phyloP scores from a whole-genome alignment of 2,113 vertebrate species.

The Pterocles gutturalis region DNA sequence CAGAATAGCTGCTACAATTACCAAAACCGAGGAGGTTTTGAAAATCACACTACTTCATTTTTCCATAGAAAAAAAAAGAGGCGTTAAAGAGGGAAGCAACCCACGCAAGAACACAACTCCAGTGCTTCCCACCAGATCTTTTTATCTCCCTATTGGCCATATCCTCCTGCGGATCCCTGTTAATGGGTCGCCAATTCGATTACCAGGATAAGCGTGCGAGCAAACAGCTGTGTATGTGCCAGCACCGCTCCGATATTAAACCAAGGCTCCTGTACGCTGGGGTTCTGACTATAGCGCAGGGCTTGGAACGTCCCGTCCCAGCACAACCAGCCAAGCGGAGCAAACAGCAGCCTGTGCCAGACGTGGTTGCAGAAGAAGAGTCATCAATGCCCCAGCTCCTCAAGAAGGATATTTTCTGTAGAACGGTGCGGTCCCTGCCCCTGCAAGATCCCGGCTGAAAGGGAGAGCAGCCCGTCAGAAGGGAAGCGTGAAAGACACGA shows the following conservation, averaged over 20 bases:
- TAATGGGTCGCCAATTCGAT: no score
- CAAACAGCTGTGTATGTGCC: no score
- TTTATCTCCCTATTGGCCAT: no score
- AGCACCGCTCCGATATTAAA: no score
- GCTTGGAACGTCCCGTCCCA: fast-evolving
- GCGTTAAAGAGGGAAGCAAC: background rate
- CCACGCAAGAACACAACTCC: background rate
- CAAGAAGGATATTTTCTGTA: background rate
- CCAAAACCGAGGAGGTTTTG: background rate
- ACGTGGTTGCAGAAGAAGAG: background rate
- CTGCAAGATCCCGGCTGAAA: background rate
- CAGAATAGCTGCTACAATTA: background rate
- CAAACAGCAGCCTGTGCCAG: background rate
- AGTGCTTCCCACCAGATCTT: background rate
- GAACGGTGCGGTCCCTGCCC: no score
- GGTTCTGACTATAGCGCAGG: background rate
- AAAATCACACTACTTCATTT: fast-evolving
- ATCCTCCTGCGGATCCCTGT: no score
- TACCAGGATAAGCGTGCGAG: no score
- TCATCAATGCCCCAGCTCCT: background rate
- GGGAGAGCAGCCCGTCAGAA: background rate
- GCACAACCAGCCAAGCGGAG: background rate
- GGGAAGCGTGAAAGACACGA: background rate
- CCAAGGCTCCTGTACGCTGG: fast-evolving
- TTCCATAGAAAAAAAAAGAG: background rate